Evolutionary conservation across 2,888 invertebrate genomes (phyloP).

Genomic region (Drosophila pseudotakahashii): DNA sequence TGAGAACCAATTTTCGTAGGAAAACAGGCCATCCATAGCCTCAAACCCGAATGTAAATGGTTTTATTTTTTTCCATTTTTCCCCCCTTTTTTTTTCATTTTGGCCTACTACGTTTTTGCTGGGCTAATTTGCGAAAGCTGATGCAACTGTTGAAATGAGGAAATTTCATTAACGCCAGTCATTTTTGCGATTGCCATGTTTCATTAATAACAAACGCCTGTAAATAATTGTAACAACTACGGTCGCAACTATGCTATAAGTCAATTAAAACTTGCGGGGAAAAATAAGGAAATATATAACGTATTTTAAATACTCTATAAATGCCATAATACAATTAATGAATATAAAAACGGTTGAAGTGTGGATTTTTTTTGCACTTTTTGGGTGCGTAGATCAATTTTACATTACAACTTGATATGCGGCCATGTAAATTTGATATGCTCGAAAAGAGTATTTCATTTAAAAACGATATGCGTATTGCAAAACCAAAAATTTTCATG

Average conservation of each 20-base stretch:
- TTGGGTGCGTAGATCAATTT: too few species aligned
- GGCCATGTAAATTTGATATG: too few species aligned
- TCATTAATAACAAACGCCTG: constrained; percentile 21
- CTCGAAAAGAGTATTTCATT: too few species aligned
- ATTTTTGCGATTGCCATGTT: constrained; percentile 24
- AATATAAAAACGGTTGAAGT: too few species aligned
- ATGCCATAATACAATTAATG: neutral
- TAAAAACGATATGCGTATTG: too few species aligned
- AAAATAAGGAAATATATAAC: neutral
- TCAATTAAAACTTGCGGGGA: constrained; percentile 19
- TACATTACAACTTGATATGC: too few species aligned
- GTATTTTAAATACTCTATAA: constrained; percentile 8
- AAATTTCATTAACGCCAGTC: constrained; percentile 40
- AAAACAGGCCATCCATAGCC: constrained; percentile 14
- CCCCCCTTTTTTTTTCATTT: neutral
- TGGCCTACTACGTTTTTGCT: neutral
- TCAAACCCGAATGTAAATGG: constrained; percentile 4
- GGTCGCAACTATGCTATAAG: constrained; percentile 35
- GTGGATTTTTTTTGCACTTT: too few species aligned
- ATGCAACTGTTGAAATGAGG: constrained; percentile 27
- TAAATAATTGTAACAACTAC: constrained; percentile 18
- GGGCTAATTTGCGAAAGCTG: constrained; percentile 27
- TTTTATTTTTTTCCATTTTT: constrained; percentile 6
- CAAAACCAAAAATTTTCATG: too few species aligned
- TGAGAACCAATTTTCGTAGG: constrained; percentile 20